phyloP scores from a whole-genome alignment of 2,797 vertebrate genomes.

The Clarias fuscus region DNA sequence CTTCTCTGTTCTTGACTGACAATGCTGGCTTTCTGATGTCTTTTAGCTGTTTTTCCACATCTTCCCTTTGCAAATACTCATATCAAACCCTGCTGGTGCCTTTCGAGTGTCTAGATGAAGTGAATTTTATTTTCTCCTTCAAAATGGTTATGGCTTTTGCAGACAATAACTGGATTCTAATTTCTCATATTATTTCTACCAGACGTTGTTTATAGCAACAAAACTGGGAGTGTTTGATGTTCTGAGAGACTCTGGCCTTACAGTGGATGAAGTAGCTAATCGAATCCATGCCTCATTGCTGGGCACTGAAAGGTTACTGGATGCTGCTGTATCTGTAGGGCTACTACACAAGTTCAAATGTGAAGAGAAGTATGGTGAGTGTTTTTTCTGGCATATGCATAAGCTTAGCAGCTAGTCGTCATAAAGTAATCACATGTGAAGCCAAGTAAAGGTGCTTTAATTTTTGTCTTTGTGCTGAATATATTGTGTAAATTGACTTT shows the following conservation, averaged over 20 bases:
- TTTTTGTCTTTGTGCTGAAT: constrained; percentile 24
- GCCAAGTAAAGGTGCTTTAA: background rate
- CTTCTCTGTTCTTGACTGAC: no score
- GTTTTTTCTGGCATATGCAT: background rate
- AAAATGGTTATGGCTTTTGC: background rate
- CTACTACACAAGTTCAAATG: constrained; percentile 70
- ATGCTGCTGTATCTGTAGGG: constrained; percentile 81
- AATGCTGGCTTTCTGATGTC: background rate
- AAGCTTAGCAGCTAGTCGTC: background rate
- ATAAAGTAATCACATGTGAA: background rate
- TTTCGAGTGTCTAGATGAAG: background rate
- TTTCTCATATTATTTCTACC: constrained; percentile 12
- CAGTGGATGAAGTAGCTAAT: constrained; percentile 72
- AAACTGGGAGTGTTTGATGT: constrained; percentile 85
- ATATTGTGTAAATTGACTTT: constrained; percentile 45
- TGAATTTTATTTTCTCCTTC: background rate
- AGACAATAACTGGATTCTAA: background rate
- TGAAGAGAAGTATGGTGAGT: constrained; percentile 65
- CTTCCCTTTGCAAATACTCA: background rate
- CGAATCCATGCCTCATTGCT: constrained; percentile 69
- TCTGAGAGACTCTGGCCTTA: constrained; percentile 68
- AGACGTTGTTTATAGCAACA: constrained; percentile 87
- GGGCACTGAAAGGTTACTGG: constrained; percentile 81
- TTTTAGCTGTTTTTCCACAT: background rate
- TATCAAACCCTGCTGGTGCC: background rate